These are phyloP conservation scores for Amblyraja radiata DNA, from an alignment of 2,797 vertebrate species.

Conservation along the genomic window DNA sequence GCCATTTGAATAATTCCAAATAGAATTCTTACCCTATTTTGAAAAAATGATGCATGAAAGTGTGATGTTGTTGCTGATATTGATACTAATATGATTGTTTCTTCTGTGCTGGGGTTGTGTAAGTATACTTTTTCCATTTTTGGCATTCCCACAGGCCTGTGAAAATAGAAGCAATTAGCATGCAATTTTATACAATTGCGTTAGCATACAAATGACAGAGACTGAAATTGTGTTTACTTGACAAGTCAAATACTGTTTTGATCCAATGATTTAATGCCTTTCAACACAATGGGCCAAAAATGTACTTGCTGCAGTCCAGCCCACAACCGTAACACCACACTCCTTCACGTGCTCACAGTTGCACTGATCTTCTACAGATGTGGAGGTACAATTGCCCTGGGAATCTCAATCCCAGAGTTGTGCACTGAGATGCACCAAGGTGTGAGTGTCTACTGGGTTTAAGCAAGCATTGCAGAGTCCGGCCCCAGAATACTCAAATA, in stretches of 20 bases:
- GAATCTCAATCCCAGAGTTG: no score
- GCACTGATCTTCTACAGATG: no score
- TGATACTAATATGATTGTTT: constrained; percentile 96
- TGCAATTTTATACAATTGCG: not conserved
- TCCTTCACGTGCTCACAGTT: no score
- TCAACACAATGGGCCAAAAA: no score
- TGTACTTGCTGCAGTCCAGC: no score
- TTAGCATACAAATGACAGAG: not conserved
- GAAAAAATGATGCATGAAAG: constrained; percentile 98
- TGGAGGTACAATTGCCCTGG: no score
- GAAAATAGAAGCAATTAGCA: constrained; percentile 44
- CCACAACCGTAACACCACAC: no score
- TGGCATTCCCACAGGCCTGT: constrained; percentile 97
- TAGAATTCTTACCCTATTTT: constrained; percentile 84
- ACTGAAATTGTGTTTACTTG: not conserved
- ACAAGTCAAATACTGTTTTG: not conserved
- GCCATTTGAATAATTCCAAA: constrained; percentile 24
- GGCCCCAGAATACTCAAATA: no score
- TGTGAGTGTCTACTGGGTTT: no score
- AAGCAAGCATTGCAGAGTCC: no score
- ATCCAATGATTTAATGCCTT: not conserved
- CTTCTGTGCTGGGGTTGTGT: constrained; percentile 98
- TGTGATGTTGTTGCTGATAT: constrained; percentile 99
- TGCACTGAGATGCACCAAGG: no score
- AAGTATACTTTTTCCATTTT: constrained; percentile 99